phyloP scores from a whole-genome alignment of 2,888 invertebrate species.

The Lithophane leautieri region DNA sequence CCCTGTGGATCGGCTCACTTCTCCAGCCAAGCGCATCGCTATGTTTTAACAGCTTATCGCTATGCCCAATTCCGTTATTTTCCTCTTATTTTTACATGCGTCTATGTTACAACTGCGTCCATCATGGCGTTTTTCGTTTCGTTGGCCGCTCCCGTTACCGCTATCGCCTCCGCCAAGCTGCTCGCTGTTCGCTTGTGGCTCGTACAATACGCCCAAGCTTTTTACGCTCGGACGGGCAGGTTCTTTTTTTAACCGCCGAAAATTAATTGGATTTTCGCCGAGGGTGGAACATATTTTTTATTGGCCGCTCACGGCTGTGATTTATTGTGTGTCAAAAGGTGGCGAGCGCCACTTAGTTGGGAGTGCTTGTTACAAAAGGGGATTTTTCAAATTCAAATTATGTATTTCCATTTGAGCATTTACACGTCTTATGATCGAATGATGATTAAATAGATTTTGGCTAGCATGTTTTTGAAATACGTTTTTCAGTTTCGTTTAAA shows the following conservation, averaged over 20 bases:
- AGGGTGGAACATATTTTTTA: slow-evolving; percentile 90
- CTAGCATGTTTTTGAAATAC: slow-evolving; percentile 5
- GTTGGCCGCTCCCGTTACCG: slow-evolving; percentile 44
- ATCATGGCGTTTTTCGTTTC: not conserved
- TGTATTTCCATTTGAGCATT: slow-evolving; percentile 70
- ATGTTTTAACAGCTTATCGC: slow-evolving; percentile 66
- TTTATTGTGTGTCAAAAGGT: slow-evolving; percentile 90
- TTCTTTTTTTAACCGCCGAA: slow-evolving; percentile 89
- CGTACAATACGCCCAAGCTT: slow-evolving; percentile 76
- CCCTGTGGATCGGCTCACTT: slow-evolving; percentile 68
- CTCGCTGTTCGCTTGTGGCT: slow-evolving; percentile 67
- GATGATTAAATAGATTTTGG: slow-evolving; percentile 55
- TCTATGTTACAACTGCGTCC: slow-evolving; percentile 50
- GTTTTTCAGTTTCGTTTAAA: slow-evolving; percentile 13
- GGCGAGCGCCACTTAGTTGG: slow-evolving; percentile 89
- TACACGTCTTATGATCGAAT: slow-evolving; percentile 60
- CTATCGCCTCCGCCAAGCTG: slow-evolving; percentile 63
- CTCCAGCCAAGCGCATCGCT: slow-evolving; percentile 54
- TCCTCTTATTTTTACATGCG: slow-evolving; percentile 27
- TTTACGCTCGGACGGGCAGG: slow-evolving; percentile 86
- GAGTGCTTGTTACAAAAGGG: slow-evolving; percentile 85
- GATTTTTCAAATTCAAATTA: slow-evolving; percentile 80
- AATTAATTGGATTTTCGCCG: slow-evolving; percentile 91
- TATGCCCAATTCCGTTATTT: slow-evolving; percentile 48
- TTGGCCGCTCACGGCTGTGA: slow-evolving; percentile 89